Evolutionary conservation across 2,888 invertebrate genomes (phyloP).

Genomic region (Volucella inanis): DNA sequence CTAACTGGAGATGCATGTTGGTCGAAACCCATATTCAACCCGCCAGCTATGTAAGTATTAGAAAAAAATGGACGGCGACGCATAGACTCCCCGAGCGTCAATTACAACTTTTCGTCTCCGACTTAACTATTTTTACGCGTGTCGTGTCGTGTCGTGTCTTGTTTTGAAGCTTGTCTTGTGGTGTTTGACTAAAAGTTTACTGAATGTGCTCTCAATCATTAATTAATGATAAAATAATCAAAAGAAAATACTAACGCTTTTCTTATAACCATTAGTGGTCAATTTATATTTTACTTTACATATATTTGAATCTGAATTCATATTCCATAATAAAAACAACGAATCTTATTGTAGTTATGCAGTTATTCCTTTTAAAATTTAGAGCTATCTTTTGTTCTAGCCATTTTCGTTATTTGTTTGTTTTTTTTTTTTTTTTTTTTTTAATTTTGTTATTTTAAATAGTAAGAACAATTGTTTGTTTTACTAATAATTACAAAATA

Average conservation of each 20-base stretch:
- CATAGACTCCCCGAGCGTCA: too few relatives aligned
- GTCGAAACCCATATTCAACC: too few relatives aligned
- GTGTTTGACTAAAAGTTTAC: too few relatives aligned
- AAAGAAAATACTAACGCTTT: not conserved
- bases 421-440: slow-evolving; percentile 36
- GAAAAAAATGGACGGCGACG: too few relatives aligned
- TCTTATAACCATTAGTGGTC: slow-evolving; percentile 29
- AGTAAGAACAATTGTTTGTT: slow-evolving; percentile 31
- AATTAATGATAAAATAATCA: too few relatives aligned
- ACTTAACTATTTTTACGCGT: too few relatives aligned
- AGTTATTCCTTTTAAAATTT: slow-evolving; percentile 57
- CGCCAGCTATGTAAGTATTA: not conserved
- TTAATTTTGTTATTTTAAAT: slow-evolving; percentile 45
- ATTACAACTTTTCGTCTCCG: too few relatives aligned
- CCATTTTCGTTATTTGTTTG: slow-evolving; percentile 49
- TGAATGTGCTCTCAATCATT: too few relatives aligned
- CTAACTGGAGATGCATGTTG: too few relatives aligned
- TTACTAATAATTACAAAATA: slow-evolving; percentile 67
- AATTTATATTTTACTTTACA: slow-evolving; percentile 56
- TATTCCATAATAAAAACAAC: slow-evolving; percentile 46
- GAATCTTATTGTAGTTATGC: slow-evolving; percentile 37
- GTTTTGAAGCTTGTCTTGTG: too few relatives aligned
- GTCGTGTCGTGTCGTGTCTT: too few relatives aligned
- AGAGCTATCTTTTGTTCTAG: slow-evolving; percentile 44
- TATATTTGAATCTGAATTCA: slow-evolving; percentile 60